Evolutionary conservation across 2,113 vertebrate genomes (phyloP).

Genomic region (Meriones unguiculatus): DNA sequence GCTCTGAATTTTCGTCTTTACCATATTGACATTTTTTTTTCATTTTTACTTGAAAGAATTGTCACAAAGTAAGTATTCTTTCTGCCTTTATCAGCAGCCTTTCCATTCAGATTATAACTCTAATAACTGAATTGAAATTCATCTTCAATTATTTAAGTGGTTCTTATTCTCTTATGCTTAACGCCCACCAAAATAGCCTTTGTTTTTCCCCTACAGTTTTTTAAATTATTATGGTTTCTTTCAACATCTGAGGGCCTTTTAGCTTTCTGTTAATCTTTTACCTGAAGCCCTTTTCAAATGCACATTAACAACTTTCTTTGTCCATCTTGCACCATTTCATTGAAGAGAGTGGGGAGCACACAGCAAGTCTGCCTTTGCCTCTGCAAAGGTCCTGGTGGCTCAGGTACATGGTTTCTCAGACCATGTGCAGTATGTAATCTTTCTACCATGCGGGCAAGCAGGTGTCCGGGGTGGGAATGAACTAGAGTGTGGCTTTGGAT

Average conservation of each 20-base stretch:
- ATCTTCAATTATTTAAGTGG: background rate
- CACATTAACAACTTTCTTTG: background rate
- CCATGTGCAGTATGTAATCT: fast-evolving
- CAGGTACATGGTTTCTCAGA: no score
- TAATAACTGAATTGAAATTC: background rate
- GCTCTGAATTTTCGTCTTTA: background rate
- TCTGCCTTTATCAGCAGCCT: background rate
- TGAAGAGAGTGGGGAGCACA: background rate
- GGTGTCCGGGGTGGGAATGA: fast-evolving
- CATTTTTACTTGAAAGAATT: background rate
- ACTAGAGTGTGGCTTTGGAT: background rate
- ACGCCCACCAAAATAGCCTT: background rate
- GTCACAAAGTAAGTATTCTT: background rate
- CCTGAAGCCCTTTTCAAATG: background rate
- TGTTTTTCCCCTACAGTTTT: background rate
- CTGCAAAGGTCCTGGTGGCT: background rate
- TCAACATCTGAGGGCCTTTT: background rate
- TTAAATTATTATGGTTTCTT: background rate
- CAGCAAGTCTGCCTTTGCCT: background rate
- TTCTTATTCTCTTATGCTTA: background rate
- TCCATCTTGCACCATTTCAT: background rate
- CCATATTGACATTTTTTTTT: background rate
- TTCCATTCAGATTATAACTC: background rate
- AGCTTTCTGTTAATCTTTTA: background rate
- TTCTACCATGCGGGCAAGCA: background rate